These are phyloP conservation scores for Psittacula derbiana DNA, from an alignment of 2,797 vertebrate genomes.

Conservation along the genomic window DNA sequence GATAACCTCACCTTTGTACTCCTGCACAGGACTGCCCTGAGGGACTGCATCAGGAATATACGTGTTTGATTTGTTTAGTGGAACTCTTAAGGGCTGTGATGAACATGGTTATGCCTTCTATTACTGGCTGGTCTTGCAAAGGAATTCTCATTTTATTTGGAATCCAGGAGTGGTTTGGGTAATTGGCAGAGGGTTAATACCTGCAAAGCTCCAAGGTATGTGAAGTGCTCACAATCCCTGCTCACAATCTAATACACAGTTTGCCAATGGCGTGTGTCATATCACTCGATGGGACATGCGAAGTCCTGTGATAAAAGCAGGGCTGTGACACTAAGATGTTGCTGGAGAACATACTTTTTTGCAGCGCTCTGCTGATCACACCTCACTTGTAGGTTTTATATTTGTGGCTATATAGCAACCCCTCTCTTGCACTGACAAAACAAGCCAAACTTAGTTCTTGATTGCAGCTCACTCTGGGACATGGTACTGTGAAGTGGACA, in stretches of 20 bases:
- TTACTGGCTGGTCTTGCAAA: conserved; percentile 13
- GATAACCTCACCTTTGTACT: conserved; percentile 38
- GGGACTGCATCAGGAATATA: background rate
- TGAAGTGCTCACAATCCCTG: background rate
- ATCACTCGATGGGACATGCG: background rate
- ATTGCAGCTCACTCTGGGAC: background rate
- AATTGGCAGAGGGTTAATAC: conserved; percentile 1
- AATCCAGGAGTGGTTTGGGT: conserved; percentile 53
- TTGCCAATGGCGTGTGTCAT: background rate
- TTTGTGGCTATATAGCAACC: background rate
- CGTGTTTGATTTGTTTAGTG: background rate
- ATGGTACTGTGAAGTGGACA: background rate
- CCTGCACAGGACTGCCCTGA: background rate
- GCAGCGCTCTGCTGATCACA: background rate
- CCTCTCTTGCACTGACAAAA: background rate
- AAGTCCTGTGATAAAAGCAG: background rate
- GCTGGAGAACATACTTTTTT: background rate
- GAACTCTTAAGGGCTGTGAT: background rate
- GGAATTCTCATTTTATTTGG: conserved; percentile 51
- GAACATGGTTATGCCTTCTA: background rate
- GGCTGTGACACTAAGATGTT: background rate
- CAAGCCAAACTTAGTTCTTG: background rate
- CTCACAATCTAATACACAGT: background rate
- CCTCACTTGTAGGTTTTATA: background rate
- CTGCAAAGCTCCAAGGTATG: conserved; percentile 11